Conservation (phyloP, 2,797 vertebrate species). For the Nothura maculosa region DNA sequence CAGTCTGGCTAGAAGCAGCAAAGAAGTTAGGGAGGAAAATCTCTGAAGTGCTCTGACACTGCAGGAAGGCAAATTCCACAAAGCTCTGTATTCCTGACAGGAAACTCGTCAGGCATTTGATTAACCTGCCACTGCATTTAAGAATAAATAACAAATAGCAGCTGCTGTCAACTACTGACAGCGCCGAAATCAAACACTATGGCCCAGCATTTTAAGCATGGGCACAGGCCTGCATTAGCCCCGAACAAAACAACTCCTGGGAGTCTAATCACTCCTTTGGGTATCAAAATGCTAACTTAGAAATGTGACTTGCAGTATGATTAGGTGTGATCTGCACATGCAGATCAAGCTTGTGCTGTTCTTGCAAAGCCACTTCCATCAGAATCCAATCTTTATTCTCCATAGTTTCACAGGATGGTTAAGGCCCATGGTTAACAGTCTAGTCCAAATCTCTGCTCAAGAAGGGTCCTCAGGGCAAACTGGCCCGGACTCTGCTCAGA, state of each 20-base stretch:
- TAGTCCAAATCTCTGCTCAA: no score
- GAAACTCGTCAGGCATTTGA: constrained; percentile 8
- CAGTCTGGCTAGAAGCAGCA: not conserved
- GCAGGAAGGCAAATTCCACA: not conserved
- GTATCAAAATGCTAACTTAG: not conserved
- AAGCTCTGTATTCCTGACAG: not conserved
- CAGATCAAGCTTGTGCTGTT: not conserved
- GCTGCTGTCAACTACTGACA: not conserved
- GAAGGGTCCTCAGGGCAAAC: no score
- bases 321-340: not conserved
- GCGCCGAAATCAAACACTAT: not conserved
- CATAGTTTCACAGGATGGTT: not conserved
- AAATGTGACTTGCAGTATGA: not conserved
- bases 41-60: not conserved
- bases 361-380: not conserved
- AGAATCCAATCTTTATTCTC: not conserved
- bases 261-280: not conserved
- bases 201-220: not conserved
- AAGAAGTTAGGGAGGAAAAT: not conserved
- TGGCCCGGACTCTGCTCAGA: not conserved
- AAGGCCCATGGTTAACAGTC: no score
- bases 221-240: accelerated
- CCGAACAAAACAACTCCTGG: not conserved
- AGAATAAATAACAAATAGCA: not conserved
- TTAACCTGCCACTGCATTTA: not conserved